These are phyloP conservation scores for Tadarida brasiliensis DNA, from an alignment of 2,797 vertebrate species.

Conservation along the genomic window DNA sequence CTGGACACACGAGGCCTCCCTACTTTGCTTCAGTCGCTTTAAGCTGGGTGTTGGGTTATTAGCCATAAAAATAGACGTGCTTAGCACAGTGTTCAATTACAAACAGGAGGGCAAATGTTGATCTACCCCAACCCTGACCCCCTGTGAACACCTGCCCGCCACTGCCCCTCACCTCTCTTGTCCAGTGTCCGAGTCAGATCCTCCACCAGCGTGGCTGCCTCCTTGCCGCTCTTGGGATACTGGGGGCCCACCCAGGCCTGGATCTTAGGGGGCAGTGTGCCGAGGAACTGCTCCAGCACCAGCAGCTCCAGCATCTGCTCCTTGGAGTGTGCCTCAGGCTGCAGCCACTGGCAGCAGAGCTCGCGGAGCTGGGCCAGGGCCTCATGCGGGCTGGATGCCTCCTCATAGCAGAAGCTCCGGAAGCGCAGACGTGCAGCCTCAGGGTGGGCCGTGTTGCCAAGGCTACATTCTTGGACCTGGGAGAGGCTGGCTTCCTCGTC, in stretches of 20 bases:
- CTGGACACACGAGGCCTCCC: not conserved
- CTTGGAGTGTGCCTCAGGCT: not conserved
- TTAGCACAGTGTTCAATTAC: not conserved
- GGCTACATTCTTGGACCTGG: not conserved
- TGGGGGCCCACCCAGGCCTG: slow-evolving; percentile 62
- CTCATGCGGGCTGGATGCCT: not conserved
- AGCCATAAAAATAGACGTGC: not conserved
- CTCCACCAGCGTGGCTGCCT: slow-evolving; percentile 58
- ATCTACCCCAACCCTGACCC: not conserved
- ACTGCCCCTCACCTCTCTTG: slow-evolving; percentile 46
- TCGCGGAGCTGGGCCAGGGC: not conserved
- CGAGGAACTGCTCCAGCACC: slow-evolving; percentile 69
- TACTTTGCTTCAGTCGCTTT: not conserved
- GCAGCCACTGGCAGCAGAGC: slow-evolving; percentile 61
- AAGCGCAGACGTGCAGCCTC: slow-evolving; percentile 46
- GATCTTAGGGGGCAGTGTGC: not conserved
- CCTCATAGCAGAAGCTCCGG: slow-evolving; percentile 33
- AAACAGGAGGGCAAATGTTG: not conserved
- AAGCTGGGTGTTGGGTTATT: not conserved
- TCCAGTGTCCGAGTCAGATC: slow-evolving; percentile 1
- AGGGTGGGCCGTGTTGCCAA: rapidly evolving
- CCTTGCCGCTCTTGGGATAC: slow-evolving; percentile 57
- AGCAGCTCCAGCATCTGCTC: slow-evolving; percentile 67
- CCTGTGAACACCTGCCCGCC: not conserved
- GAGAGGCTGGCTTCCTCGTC: not conserved